Percentiles rank a stretch among this genome's conserved stretches.
phyloP scores from a whole-genome alignment of 2,888 invertebrate species.

The Baccha elongata region DNA sequence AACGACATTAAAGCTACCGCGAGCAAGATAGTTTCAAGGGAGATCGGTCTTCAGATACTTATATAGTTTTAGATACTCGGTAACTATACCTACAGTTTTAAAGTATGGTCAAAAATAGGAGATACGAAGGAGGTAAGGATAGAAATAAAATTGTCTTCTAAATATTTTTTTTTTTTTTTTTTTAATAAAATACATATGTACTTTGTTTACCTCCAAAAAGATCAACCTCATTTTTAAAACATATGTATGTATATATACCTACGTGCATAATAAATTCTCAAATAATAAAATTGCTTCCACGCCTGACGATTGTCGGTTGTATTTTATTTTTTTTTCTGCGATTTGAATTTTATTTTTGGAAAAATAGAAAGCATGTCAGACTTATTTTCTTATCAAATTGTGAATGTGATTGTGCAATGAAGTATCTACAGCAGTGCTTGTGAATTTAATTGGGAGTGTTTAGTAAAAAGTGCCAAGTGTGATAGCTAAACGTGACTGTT shows the following conservation, averaged over 20 bases:
- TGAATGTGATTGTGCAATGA: conserved; percentile 18
- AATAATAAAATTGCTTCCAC: conserved; percentile 10
- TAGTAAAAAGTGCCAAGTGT: background rate
- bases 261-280: conserved; percentile 41
- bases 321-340: background rate
- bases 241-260: no score
- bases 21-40: background rate
- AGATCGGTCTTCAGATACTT: background rate
- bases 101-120: conserved; percentile 64
- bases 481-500: background rate
- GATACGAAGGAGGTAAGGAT: conserved; percentile 68
- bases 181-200: background rate
- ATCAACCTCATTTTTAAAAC: conserved; percentile 25
- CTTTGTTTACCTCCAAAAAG: conserved; percentile 33
- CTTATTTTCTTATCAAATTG: conserved; percentile 28
- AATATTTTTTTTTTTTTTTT: conserved; percentile 1
- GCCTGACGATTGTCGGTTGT: background rate
- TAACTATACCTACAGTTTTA: background rate
- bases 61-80: background rate
- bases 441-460: background rate
- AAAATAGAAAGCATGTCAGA: conserved; percentile 21
- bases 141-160: background rate
- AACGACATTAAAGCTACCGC: conserved; percentile 38
- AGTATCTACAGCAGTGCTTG: conserved; percentile 4
- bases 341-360: conserved; percentile 40